Conservation (phyloP, 2,888 invertebrate species). For the Zygaena filipendulae region DNA sequence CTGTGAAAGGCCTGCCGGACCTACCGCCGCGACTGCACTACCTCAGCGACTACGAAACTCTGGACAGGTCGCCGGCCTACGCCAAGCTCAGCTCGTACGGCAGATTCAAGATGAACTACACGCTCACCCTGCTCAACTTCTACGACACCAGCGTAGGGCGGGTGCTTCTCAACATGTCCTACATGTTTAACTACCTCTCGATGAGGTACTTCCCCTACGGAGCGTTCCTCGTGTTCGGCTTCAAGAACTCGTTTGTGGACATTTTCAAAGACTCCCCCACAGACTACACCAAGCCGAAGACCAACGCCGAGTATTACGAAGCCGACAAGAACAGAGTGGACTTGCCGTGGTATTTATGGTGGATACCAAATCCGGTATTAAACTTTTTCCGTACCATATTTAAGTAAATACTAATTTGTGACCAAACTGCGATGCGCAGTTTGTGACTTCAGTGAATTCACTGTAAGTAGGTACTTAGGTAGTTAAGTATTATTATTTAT, state of each 20-base stretch:
- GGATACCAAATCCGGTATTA: background rate
- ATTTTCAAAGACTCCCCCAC: constrained; percentile 31
- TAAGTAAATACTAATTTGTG: too few species aligned
- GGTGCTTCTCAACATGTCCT: constrained; percentile 61
- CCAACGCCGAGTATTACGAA: constrained; percentile 18
- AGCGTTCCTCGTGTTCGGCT: constrained; percentile 69
- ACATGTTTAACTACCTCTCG: constrained; percentile 60
- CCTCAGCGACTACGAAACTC: constrained; percentile 28
- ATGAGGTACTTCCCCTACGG: constrained; percentile 70
- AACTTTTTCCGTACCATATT: too few species aligned
- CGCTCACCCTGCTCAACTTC: constrained; percentile 17
- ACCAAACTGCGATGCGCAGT: too few species aligned
- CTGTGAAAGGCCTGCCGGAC: constrained; percentile 18
- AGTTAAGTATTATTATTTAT: too few species aligned
- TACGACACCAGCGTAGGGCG: constrained; percentile 55
- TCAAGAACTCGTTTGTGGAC: constrained; percentile 55
- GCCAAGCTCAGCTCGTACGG: constrained; percentile 21
- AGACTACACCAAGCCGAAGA: constrained; percentile 16
- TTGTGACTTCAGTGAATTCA: too few species aligned
- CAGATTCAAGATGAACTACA: constrained; percentile 19
- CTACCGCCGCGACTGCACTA: constrained; percentile 20
- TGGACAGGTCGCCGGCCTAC: constrained; percentile 36
- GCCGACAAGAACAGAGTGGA: background rate
- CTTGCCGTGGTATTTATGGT: background rate
- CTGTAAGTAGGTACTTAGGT: too few species aligned